Conservation (phyloP, 2,888 invertebrate genomes). For the Pyrrhia umbra region DNA sequence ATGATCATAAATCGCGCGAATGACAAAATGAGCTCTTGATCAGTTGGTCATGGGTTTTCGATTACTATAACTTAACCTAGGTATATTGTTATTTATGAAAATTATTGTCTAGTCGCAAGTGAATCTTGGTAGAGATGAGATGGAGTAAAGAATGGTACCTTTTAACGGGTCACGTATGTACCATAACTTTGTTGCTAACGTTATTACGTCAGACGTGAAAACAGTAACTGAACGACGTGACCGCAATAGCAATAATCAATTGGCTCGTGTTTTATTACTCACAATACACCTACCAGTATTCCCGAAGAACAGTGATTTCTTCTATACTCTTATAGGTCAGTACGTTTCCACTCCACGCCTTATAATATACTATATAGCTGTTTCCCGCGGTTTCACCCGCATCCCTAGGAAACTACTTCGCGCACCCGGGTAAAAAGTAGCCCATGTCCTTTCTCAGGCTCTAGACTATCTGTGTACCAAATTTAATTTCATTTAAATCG, state of each 20-base stretch:
- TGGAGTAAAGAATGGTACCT: conserved; percentile 69
- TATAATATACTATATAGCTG: background rate
- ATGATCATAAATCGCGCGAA: too few relatives aligned
- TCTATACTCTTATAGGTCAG: conserved; percentile 28
- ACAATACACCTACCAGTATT: conserved; percentile 67
- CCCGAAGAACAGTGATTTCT: conserved; percentile 73
- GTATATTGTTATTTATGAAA: conserved; percentile 41
- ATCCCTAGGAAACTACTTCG: too few relatives aligned
- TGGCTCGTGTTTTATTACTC: conserved; percentile 84
- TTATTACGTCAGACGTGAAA: conserved; percentile 89
- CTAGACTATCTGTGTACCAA: too few relatives aligned
- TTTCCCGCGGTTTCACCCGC: too few relatives aligned
- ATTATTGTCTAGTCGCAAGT: conserved; percentile 37
- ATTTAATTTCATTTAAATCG: too few relatives aligned
- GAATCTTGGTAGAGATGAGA: conserved; percentile 62
- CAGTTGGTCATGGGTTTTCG: too few relatives aligned
- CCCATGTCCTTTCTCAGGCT: too few relatives aligned
- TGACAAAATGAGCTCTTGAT: too few relatives aligned
- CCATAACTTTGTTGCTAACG: conserved; percentile 88
- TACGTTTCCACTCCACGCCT: background rate
- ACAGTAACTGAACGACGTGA: conserved; percentile 89
- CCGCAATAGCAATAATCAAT: conserved; percentile 89
- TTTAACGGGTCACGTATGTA: conserved; percentile 84
- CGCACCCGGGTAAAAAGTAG: too few relatives aligned
- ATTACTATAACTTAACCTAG: too few relatives aligned